These are phyloP conservation scores for Grammomys surdaster DNA, from an alignment of 2,113 vertebrate genomes.

Conservation along the genomic window DNA sequence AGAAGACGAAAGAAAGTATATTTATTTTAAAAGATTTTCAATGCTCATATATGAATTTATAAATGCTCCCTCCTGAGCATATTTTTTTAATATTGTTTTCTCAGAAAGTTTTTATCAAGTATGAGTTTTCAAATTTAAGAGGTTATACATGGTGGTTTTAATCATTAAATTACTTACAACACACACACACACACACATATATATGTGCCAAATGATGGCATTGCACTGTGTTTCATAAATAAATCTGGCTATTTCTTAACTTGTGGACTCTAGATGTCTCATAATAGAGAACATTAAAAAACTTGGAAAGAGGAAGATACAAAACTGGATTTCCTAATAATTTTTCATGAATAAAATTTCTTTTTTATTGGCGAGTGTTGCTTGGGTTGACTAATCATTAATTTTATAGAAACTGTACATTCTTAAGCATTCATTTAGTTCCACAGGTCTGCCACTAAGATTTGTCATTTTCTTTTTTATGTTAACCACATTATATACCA, in stretches of 20 bases:
- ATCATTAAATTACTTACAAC: too few relatives aligned
- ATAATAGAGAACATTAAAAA: neutral
- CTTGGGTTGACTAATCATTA: neutral
- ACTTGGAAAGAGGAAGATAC: neutral
- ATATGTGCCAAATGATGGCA: too few relatives aligned
- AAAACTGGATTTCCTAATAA: neutral
- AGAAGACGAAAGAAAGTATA: too few relatives aligned
- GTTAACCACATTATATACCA: neutral
- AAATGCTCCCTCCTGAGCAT: too few relatives aligned
- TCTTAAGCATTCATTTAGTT: neutral
- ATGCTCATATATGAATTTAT: too few relatives aligned
- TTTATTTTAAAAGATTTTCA: too few relatives aligned
- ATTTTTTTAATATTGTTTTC: too few relatives aligned
- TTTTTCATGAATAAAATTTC: neutral
- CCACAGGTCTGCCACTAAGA: neutral
- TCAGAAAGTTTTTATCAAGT: too few relatives aligned
- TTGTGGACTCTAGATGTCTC: neutral
- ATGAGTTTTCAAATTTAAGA: too few relatives aligned
- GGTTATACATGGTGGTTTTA: too few relatives aligned
- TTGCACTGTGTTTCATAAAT: neutral
- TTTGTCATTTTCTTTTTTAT: neutral
- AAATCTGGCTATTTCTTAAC: neutral
- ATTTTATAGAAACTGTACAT: neutral
- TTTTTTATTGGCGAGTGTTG: neutral
- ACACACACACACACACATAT: too few relatives aligned